Conservation (phyloP, 30 jellyfish, hydroid and myxozoan genomes). For the Rhopilema esculentum region DNA sequence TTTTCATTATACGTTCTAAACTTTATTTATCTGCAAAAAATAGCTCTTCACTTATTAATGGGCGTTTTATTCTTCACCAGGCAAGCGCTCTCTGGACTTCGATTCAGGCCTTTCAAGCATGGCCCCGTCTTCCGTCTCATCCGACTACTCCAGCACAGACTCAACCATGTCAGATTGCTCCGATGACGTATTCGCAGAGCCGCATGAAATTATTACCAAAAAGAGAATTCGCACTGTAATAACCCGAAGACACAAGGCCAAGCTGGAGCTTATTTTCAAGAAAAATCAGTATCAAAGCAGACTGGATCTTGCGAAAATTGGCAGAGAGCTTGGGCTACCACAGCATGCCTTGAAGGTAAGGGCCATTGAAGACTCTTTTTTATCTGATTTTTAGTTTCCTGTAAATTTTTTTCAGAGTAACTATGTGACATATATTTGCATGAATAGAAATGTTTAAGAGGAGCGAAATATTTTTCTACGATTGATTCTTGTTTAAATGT, state of each 20-base stretch:
- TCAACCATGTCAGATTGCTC: conserved; percentile 50
- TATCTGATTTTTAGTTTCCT: not conserved
- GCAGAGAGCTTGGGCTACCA: conserved; percentile 62
- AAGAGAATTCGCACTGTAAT: conserved; percentile 48
- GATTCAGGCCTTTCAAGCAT: conserved; percentile 8
- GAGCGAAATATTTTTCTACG: not conserved
- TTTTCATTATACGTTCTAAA: not conserved
- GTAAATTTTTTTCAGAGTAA: not conserved
- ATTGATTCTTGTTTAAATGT: too few relatives aligned
- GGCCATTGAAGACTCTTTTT: not conserved
- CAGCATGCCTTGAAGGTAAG: conserved; percentile 67
- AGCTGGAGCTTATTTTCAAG: conserved; percentile 51
- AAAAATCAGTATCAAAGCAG: conserved; percentile 58
- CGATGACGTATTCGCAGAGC: conserved; percentile 43
- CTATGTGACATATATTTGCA: too few relatives aligned
- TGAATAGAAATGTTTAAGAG: too few relatives aligned
- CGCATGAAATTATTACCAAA: not conserved
- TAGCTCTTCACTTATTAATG: too few relatives aligned
- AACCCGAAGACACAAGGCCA: conserved; percentile 43
- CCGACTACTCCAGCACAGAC: conserved; percentile 55
- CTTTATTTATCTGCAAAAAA: not conserved
- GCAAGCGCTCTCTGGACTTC: conserved; percentile 17
- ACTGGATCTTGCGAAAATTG: conserved; percentile 34
- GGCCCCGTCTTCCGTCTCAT: conserved; percentile 6
- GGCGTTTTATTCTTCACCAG: conserved; percentile 11